phyloP scores from a whole-genome alignment of 2,113 vertebrate genomes.

The Nycticryphes semicollaris region DNA sequence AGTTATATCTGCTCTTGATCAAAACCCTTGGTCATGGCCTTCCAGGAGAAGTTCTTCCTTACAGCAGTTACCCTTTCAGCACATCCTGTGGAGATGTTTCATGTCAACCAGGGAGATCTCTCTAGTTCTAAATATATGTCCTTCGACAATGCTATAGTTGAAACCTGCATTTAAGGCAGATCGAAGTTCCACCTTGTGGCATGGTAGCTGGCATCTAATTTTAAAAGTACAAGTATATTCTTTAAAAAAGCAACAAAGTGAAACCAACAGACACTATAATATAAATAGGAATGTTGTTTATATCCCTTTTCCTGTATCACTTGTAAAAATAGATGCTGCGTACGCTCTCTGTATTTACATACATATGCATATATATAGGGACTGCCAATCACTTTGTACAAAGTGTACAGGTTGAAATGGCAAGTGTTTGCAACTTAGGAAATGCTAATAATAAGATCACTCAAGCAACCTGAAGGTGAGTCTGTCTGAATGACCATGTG shows the following conservation, averaged over 20 bases:
- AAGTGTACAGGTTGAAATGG: background rate
- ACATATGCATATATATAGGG: background rate
- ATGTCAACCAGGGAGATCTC: background rate
- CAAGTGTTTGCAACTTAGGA: background rate
- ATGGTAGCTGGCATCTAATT: background rate
- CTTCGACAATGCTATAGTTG: background rate
- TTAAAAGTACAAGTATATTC: background rate
- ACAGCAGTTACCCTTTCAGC: background rate
- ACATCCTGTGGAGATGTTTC: background rate
- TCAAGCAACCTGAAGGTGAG: background rate
- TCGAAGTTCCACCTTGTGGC: background rate
- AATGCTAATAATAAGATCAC: background rate
- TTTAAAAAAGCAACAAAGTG: background rate
- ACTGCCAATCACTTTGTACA: background rate
- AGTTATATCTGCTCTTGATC: background rate
- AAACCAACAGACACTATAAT: background rate
- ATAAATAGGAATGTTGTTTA: slow-evolving; percentile 1
- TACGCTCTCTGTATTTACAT: background rate
- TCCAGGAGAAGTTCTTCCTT: background rate
- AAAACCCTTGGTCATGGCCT: background rate
- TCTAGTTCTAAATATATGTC: background rate
- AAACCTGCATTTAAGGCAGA: background rate
- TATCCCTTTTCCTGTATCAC: background rate
- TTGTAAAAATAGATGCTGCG: background rate
- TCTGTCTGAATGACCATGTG: background rate